These are phyloP conservation scores for Phyllotreta cruciferae DNA, from an alignment of 2,888 invertebrate genomes.

Conservation along the genomic window DNA sequence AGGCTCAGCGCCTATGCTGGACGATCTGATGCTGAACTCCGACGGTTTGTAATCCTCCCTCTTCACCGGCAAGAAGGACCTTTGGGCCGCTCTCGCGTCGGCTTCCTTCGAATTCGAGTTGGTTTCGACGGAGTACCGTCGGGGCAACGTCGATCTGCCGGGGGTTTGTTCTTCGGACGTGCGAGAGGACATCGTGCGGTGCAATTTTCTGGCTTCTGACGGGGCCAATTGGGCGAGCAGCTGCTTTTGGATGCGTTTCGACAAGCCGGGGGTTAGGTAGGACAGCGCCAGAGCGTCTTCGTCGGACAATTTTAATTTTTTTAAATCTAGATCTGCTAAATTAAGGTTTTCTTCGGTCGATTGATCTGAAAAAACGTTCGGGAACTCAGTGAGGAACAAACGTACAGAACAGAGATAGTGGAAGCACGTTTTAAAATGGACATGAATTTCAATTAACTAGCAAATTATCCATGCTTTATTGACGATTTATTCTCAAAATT, in stretches of 20 bases:
- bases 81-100: constrained; percentile 26
- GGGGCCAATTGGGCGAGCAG: constrained; percentile 74
- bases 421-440: background rate
- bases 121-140: constrained; percentile 58
- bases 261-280: constrained; percentile 74
- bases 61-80: constrained; percentile 53
- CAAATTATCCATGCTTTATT: no score
- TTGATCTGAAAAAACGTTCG: constrained; percentile 52
- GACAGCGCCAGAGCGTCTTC: constrained; percentile 74
- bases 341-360: constrained; percentile 58
- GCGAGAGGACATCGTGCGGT: constrained; percentile 69
- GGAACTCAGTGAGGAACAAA: constrained; percentile 5
- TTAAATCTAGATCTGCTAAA: constrained; percentile 68
- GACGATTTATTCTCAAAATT: no score
- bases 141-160: constrained; percentile 57
- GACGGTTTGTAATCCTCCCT: constrained; percentile 43
- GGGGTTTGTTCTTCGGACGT: constrained; percentile 46
- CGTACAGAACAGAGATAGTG: no score
- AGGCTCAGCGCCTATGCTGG: constrained; percentile 48
- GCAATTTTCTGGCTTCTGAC: constrained; percentile 71
- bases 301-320: constrained; percentile 72
- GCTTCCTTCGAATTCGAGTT: constrained; percentile 25
- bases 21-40: constrained; percentile 47
- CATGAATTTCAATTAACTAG: no score
- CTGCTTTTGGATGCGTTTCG: constrained; percentile 75